Conservation (phyloP, 2,113 vertebrate genomes). For the Rana temporaria region DNA sequence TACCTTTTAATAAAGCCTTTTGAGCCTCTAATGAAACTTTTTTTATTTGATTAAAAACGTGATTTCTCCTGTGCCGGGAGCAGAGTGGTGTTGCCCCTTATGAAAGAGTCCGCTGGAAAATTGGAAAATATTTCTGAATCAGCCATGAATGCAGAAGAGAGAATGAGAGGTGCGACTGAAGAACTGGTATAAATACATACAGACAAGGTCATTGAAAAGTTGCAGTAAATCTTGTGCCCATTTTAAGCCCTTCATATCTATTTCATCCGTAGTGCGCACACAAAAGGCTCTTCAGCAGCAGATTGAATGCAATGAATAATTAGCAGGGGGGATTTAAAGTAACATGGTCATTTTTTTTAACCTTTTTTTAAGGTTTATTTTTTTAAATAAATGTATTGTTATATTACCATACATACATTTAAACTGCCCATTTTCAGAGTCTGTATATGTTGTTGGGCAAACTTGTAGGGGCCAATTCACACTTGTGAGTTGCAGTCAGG, state of each 20-base stretch:
- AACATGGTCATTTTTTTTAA: too few species aligned
- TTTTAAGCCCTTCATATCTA: background rate
- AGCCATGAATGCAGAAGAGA: conserved; percentile 9
- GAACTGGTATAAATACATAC: conserved; percentile 28
- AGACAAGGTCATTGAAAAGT: background rate
- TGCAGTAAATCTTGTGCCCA: background rate
- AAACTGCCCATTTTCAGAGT: too few species aligned
- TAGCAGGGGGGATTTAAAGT: too few species aligned
- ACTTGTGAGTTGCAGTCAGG: too few species aligned
- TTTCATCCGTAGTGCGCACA: background rate
- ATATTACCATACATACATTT: too few species aligned
- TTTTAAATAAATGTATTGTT: too few species aligned
- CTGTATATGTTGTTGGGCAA: too few species aligned
- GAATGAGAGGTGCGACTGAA: conserved; percentile 5
- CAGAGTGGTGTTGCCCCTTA: conserved; percentile 8
- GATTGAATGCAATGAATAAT: too few species aligned
- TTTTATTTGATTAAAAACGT: conserved; percentile 49
- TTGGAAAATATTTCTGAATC: conserved; percentile 49
- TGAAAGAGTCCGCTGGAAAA: conserved; percentile 42
- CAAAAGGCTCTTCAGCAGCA: background rate
- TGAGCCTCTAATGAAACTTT: conserved; percentile 45
- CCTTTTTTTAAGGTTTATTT: too few species aligned
- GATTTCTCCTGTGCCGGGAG: conserved; percentile 10
- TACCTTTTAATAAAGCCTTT: conserved; percentile 27
- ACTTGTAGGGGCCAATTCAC: too few species aligned